Conservation (phyloP, 92 coral and sea anemone species). For the Phenganax stokvisi region DNA sequence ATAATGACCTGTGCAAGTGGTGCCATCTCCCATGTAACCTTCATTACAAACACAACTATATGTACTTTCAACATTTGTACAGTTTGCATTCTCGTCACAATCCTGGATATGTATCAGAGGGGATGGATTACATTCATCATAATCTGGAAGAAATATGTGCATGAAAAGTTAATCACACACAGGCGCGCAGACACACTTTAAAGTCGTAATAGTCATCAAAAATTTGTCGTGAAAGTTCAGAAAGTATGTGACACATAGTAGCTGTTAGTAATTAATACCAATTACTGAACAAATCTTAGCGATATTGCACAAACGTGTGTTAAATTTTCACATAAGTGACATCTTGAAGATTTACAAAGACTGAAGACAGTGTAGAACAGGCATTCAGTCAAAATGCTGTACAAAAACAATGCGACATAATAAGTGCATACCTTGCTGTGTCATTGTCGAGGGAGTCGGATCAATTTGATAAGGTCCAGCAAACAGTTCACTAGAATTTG, state of each 20-base stretch:
- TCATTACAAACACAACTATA: constrained; percentile 44
- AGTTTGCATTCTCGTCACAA: constrained; percentile 50
- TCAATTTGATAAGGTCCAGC: background rate
- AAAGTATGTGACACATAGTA: too few relatives aligned
- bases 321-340: too few relatives aligned
- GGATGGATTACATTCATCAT: constrained; percentile 19
- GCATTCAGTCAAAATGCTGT: background rate
- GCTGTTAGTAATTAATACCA: too few relatives aligned
- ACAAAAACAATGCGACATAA: background rate
- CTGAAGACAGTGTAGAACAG: too few relatives aligned
- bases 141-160: background rate
- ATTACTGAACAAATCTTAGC: too few relatives aligned
- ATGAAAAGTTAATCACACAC: background rate
- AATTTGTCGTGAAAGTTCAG: background rate
- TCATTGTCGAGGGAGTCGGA: background rate
- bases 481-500: background rate
- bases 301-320: too few relatives aligned
- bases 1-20: constrained; percentile 37
- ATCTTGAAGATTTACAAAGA: too few relatives aligned
- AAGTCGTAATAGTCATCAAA: background rate
- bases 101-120: background rate
- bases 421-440: background rate
- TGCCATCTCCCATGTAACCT: constrained; percentile 45
- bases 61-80: constrained; percentile 44
- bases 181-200: background rate